These are phyloP conservation scores for Dioctria linearis DNA, from an alignment of 2,888 invertebrate species.

Conservation along the genomic window DNA sequence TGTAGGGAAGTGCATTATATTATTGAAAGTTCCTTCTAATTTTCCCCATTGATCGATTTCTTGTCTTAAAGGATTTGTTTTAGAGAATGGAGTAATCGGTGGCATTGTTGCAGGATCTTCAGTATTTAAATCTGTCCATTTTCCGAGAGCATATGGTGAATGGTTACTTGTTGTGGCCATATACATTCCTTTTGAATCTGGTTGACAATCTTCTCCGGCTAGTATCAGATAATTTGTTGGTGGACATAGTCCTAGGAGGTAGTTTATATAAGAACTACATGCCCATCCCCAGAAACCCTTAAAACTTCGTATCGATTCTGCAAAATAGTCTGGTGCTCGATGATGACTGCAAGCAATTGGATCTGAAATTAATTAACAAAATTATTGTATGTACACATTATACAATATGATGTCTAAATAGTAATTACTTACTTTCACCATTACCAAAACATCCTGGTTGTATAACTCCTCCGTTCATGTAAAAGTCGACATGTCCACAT, in stretches of 20 bases:
- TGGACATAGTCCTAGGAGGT: slow-evolving; percentile 75
- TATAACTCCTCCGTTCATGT: slow-evolving; percentile 79
- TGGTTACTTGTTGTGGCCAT: slow-evolving; percentile 74
- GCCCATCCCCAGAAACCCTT: slow-evolving; percentile 79
- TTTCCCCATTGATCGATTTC: slow-evolving; percentile 70
- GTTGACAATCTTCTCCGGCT: slow-evolving; percentile 72
- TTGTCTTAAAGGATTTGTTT: slow-evolving; percentile 63
- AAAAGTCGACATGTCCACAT: slow-evolving; percentile 81
- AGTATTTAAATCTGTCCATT: slow-evolving; percentile 71
- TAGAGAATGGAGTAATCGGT: slow-evolving; percentile 36
- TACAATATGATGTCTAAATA: background rate
- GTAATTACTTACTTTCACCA: slow-evolving; percentile 67
- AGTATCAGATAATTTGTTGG: slow-evolving; percentile 71
- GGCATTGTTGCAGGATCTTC: slow-evolving; percentile 58
- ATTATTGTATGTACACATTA: too few species aligned
- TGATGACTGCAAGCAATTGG: slow-evolving; percentile 79
- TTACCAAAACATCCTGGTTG: slow-evolving; percentile 78
- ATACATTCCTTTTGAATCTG: slow-evolving; percentile 72
- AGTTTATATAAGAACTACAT: slow-evolving; percentile 75
- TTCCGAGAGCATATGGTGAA: slow-evolving; percentile 76
- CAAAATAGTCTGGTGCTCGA: slow-evolving; percentile 76
- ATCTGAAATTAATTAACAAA: slow-evolving; percentile 65
- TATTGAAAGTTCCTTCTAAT: slow-evolving; percentile 67
- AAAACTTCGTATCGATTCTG: slow-evolving; percentile 77
- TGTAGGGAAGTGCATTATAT: slow-evolving; percentile 62